Evolutionary conservation across 2,797 vertebrate species (phyloP), one percentile per base, ranked within the genome.

Genomic region (Trachurus trachurus): DNA sequence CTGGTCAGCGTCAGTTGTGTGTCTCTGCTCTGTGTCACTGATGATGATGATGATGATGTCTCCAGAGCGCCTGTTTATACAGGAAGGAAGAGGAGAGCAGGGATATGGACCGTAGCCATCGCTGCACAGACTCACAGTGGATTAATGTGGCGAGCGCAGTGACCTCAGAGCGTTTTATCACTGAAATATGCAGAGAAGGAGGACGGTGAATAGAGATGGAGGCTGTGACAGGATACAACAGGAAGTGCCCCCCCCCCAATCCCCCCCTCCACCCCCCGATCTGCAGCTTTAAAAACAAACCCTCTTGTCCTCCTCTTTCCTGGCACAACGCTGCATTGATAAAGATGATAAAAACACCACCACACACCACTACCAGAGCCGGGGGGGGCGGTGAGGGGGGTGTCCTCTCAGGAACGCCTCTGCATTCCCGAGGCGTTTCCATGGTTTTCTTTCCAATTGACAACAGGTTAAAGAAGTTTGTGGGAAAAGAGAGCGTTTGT

Each of bases 381-480:
- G 26, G 3, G 26, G 26, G 26, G 26, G 26, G 26, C 26, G n/a
- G n/a, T n/a, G n/a, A 26, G 26, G 26, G 3, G 26, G 31, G 31
- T 5, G 31, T 90, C 78, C 81, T 85, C 89, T 89, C 88, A 78
- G 76, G 61, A 87, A 89, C 37, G 81, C 83, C 87, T 83, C 83
- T 79, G 83, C 94, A 95, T 94, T 95, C 94, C 90, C 42, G 40
- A 74, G 62, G 54, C 62, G 91, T 96, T 94, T 83, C 95, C 93
- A 95, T 92, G 94, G 91, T 3, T 72, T 57, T 67, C 88, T 66
- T 53, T 89, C 91, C 91, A 92, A 92, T 94, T 90, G 88, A 92
- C 92, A 88, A 81, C 92, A 94, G 94, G 94, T 95, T 94, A 88
- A 88, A 94, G 91, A 93, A 92, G 93, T 94, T 94, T 93, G 92